These are phyloP conservation scores for Halesus radiatus DNA, from an alignment of 1,140 invertebrate species.

Conservation along the genomic window DNA sequence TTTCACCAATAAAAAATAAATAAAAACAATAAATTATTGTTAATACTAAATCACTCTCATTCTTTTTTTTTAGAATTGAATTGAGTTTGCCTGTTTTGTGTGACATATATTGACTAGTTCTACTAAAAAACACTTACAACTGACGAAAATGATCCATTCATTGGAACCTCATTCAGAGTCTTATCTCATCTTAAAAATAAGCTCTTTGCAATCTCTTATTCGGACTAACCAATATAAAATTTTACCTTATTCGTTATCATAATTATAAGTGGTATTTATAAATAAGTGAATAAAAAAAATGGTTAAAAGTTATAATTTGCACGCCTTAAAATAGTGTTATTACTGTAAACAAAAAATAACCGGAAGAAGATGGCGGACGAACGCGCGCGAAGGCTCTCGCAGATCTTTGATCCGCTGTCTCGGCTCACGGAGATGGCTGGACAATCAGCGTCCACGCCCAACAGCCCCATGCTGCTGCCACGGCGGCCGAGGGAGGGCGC, in stretches of 20 bases:
- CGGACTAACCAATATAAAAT: background rate
- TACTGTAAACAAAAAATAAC: background rate
- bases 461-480: slow-evolving; percentile 78
- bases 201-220: no score
- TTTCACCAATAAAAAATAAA: no score
- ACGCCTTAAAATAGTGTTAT: background rate
- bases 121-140: background rate
- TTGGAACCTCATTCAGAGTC: background rate
- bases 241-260: background rate
- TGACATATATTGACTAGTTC: background rate
- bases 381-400: slow-evolving; percentile 78
- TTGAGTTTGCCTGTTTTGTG: no score
- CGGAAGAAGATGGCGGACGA: slow-evolving; percentile 71
- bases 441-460: slow-evolving; percentile 71
- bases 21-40: no score
- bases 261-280: no score
- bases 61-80: no score
- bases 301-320: background rate
- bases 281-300: background rate
- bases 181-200: no score
- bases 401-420: slow-evolving; percentile 84
- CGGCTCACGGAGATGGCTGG: slow-evolving; percentile 76
- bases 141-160: background rate
- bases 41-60: no score
- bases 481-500: slow-evolving; percentile 68